Percentiles rank a stretch among this genome's conserved stretches.
phyloP scores from a whole-genome alignment of 2,888 invertebrate genomes.

The Phalera bucephala region DNA sequence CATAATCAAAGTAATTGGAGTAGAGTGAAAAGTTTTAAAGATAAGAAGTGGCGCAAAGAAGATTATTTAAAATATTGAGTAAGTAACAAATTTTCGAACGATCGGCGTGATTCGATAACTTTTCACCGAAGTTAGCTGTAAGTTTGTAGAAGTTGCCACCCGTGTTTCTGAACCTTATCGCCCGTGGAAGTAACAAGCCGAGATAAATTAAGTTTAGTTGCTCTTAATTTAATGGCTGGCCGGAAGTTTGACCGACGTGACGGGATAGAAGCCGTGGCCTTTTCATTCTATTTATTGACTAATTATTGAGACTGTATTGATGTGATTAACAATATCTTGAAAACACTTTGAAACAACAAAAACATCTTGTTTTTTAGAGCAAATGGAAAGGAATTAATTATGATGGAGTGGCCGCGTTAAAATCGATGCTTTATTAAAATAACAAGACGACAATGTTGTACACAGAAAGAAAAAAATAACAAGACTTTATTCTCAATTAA shows the following conservation, averaged over 20 bases:
- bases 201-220: constrained; percentile 81
- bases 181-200: constrained; percentile 74
- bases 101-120: constrained; percentile 77
- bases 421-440: constrained; percentile 6
- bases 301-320: constrained; percentile 40
- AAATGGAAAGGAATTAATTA: constrained; percentile 1
- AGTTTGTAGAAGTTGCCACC: constrained; percentile 63
- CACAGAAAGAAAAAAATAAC: constrained; percentile 15
- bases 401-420: background rate
- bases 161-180: constrained; percentile 76
- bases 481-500: constrained; percentile 23
- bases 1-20: constrained; percentile 34
- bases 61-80: constrained; percentile 75
- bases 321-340: constrained; percentile 17
- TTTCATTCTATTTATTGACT: constrained; percentile 59
- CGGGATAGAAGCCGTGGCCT: constrained; percentile 50
- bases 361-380: background rate
- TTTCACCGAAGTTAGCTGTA: constrained; percentile 61
- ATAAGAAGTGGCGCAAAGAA: constrained; percentile 60
- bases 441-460: constrained; percentile 14
- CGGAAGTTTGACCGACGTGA: constrained; percentile 73
- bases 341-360: background rate
- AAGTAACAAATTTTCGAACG: constrained; percentile 77
- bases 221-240: constrained; percentile 78
- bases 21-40: constrained; percentile 49